Base-by-base conservation (phyloP, 2,113 vertebrate species). In the Setophaga kirtlandii region DNA sequence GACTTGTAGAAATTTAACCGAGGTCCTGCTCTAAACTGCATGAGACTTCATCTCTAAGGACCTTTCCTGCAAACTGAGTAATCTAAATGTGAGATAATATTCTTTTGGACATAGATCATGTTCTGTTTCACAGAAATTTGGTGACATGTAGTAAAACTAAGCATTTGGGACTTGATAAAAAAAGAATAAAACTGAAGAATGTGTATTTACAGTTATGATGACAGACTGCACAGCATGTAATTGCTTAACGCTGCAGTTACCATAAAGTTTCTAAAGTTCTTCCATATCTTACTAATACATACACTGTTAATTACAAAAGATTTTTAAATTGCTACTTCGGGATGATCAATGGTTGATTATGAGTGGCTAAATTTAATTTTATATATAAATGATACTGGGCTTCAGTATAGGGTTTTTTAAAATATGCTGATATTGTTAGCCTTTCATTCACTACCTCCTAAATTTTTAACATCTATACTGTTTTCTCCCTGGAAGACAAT, bases 391-490 rank as follows among this genome's bases (percentile, higher is more conserved):
- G 89, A 93, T 97, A 96, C 96, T 95, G 88, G 95, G 97, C 87
- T 87, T 97, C 97, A 93, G 53, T 94, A 41, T 91, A 92, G 85
- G 93, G 49, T 94, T 90, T 97, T 97, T 93, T 90, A 84, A 98
- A 94, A 84, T 88, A 94, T 82, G 83, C 97, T 94, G 87, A 55
- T 96, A 90, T 87, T 79, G 78, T 94, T 97, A 95, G 94, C 93
- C 94, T 98, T 98, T 97, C 94, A 97, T 97, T 97, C 88, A 97
- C 98, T 98, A 98, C 98, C 98, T 98, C 98, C 98, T 96, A 95
- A 74, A 93, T 88, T 97, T 95, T 93, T 47, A 97, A 95, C 96
- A 97, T 97, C 93, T 96, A 44, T 86, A 49, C 70, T 85, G 41
- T 91, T 95, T 97, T 86, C 94, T 95, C 97, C 93, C 81, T 95